These are phyloP conservation scores for Ips nitidus DNA, from an alignment of 1,140 invertebrate genomes.

Conservation along the genomic window DNA sequence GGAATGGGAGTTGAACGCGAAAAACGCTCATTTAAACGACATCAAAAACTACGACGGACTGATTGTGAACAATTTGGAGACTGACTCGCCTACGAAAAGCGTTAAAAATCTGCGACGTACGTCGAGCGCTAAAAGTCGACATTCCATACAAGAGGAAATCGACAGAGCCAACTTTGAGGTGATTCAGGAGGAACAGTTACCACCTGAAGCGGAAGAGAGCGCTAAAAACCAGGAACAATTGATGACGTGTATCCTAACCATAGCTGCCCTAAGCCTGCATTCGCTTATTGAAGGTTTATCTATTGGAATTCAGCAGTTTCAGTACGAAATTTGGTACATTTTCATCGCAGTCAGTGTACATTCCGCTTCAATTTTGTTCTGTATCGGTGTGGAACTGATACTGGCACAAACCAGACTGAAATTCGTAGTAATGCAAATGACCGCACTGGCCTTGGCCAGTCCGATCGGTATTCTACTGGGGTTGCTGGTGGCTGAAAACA, in stretches of 20 bases:
- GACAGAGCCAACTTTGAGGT: constrained; percentile 18
- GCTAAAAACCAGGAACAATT: constrained; percentile 49
- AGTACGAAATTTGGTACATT: constrained; percentile 66
- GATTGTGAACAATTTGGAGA: neutral
- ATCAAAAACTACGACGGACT: neutral
- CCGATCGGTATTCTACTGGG: constrained; percentile 70
- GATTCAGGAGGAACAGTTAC: constrained; percentile 10
- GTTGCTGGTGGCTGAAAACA: constrained; percentile 47
- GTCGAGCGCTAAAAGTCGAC: constrained; percentile 14
- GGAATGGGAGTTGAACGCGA: constrained; percentile 24
- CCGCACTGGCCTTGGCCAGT: constrained; percentile 66
- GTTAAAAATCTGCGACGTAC: constrained; percentile 11
- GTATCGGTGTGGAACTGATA: constrained; percentile 67
- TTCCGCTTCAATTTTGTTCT: constrained; percentile 74
- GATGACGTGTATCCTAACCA: constrained; percentile 64
- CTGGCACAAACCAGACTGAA: constrained; percentile 62
- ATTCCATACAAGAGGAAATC: constrained; percentile 27
- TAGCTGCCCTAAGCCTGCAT: constrained; percentile 78
- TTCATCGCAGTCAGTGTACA: constrained; percentile 74
- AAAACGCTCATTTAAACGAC: constrained; percentile 9
- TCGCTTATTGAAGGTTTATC: constrained; percentile 81
- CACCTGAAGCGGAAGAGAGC: constrained; percentile 21
- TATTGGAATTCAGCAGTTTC: constrained; percentile 69
- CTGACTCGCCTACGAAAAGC: constrained; percentile 6
- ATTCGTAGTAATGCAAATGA: constrained; percentile 62